These are phyloP conservation scores for Takifugu rubripes DNA, from an alignment of 2,797 vertebrate species.

Conservation along the genomic window DNA sequence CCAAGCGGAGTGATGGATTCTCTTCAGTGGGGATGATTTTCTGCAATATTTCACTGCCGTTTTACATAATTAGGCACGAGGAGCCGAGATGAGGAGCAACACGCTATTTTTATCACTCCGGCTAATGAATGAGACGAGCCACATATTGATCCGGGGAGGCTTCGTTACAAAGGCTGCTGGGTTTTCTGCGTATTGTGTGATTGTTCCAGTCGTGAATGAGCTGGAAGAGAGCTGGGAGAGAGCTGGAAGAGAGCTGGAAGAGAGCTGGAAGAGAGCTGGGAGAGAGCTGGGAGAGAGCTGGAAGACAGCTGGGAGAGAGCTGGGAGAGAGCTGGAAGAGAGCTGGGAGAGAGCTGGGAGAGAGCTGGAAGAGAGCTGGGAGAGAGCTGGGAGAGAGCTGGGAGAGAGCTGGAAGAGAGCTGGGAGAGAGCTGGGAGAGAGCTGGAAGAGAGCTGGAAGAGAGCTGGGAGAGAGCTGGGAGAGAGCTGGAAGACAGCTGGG, in stretches of 20 bases:
- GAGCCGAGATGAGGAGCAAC: constrained; percentile 26
- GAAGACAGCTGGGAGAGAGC: no score
- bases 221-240: constrained; percentile 25
- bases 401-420: no score
- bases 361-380: no score
- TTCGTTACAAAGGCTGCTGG: constrained; percentile 56
- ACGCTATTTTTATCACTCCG: constrained; percentile 54
- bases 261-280: no score
- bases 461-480: no score
- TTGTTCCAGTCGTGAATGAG: constrained; percentile 39
- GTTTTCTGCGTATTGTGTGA: constrained; percentile 32
- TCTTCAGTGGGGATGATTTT: constrained; percentile 48
- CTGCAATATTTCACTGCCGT: constrained; percentile 54
- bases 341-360: no score
- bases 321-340: no score
- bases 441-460: no score
- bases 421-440: no score
- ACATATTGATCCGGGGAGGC: constrained; percentile 63
- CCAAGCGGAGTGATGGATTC: constrained; percentile 46
- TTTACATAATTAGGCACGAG: constrained; percentile 61
- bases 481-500: no score
- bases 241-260: constrained; percentile 7
- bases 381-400: no score
- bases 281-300: no score
- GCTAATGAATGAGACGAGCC: constrained; percentile 67